phyloP scores from a whole-genome alignment of 2,113 vertebrate genomes.

The Eclectus roratus region DNA sequence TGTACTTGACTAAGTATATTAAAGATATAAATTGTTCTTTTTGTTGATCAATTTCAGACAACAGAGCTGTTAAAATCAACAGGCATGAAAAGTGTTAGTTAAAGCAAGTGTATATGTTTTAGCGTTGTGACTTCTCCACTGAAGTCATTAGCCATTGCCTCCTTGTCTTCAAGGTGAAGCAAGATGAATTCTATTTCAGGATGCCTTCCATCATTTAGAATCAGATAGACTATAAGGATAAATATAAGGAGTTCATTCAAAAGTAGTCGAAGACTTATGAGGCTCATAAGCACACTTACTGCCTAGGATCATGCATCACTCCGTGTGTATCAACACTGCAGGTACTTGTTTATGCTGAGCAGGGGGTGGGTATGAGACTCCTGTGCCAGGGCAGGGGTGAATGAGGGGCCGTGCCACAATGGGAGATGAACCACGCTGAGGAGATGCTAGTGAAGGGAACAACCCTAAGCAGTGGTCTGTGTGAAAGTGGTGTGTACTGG shows the following conservation, averaged over 20 bases:
- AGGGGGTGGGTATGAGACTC: background rate
- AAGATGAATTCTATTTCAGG: background rate
- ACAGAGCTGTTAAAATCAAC: slow-evolving; percentile 24
- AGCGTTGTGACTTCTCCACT: background rate
- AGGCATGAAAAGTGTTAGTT: background rate
- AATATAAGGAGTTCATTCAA: background rate
- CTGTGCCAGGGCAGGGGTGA: background rate
- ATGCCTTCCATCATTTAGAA: background rate
- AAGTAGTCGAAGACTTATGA: background rate
- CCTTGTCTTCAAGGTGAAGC: background rate
- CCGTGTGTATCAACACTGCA: background rate
- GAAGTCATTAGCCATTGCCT: background rate
- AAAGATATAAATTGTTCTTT: background rate
- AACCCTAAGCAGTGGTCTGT: background rate
- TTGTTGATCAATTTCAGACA: background rate
- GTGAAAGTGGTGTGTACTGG: background rate
- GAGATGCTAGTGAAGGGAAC: background rate
- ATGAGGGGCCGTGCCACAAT: background rate
- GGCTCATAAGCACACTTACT: background rate
- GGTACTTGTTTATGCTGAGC: background rate
- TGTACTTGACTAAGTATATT: background rate
- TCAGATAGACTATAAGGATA: background rate
- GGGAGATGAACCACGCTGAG: background rate
- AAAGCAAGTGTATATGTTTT: background rate
- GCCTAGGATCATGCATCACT: background rate